Conservation (phyloP, 2,797 vertebrate species). For the Sebastes ruberrimus region DNA sequence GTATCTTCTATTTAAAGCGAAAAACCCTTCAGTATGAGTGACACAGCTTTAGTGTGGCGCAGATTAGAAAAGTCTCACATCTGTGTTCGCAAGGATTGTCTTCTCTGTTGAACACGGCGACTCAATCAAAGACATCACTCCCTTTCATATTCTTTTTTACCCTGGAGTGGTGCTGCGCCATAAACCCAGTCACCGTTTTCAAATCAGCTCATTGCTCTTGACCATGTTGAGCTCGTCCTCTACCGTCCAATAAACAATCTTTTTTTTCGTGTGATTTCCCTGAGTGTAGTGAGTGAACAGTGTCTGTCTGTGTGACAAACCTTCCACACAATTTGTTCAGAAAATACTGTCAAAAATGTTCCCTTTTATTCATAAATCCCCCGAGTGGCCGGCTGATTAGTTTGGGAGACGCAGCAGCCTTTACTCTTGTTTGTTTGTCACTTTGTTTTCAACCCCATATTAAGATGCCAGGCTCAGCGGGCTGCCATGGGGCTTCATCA, state of each 20-base stretch:
- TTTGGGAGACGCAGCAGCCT: conserved; percentile 63
- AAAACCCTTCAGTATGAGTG: conserved; percentile 50
- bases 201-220: conserved; percentile 29
- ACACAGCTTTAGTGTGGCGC: conserved; percentile 40
- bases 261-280: conserved; percentile 26
- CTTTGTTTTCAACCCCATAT: conserved; percentile 71
- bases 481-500: conserved; percentile 75
- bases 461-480: conserved; percentile 76
- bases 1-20: conserved; percentile 59
- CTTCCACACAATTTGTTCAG: conserved; percentile 44
- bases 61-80: conserved; percentile 54
- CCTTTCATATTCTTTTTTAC: conserved; percentile 12
- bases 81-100: conserved; percentile 41
- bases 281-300: conserved; percentile 12
- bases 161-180: background rate
- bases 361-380: conserved; percentile 61
- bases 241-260: conserved; percentile 22
- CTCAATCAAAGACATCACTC: conserved; percentile 42
- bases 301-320: conserved; percentile 13
- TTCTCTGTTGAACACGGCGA: conserved; percentile 36
- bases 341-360: conserved; percentile 51
- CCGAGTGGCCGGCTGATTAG: conserved; percentile 70
- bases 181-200: conserved; percentile 26
- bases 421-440: conserved; percentile 72
- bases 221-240: conserved; percentile 11